phyloP scores from a whole-genome alignment of 2,888 invertebrate species.

The Sinopyrophorus schimmeli region DNA sequence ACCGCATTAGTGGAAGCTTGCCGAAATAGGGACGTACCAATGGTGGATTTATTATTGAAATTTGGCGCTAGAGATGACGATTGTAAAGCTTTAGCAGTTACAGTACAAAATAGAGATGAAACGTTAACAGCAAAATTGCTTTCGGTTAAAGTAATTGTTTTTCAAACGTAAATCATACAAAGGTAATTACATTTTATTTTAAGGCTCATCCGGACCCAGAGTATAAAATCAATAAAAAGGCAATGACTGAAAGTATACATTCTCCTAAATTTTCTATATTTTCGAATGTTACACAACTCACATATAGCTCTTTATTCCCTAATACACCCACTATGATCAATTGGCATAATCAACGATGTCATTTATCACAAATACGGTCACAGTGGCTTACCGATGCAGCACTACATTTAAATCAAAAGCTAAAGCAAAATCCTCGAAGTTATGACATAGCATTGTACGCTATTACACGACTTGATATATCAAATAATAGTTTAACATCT shows the following conservation, averaged over 20 bases:
- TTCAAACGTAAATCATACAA: slow-evolving; percentile 37
- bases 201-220: slow-evolving; percentile 89
- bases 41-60: slow-evolving; percentile 76
- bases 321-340: slow-evolving; percentile 85
- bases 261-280: slow-evolving; percentile 59
- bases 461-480: slow-evolving; percentile 90
- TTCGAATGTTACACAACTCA: slow-evolving; percentile 63
- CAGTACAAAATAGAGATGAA: slow-evolving; percentile 74
- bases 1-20: slow-evolving; percentile 72
- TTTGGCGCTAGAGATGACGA: slow-evolving; percentile 88
- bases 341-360: slow-evolving; percentile 84
- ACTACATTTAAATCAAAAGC: slow-evolving; percentile 79
- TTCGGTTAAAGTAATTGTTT: slow-evolving; percentile 69
- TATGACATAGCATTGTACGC: slow-evolving; percentile 79
- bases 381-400: slow-evolving; percentile 87
- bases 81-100: slow-evolving; percentile 77
- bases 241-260: slow-evolving; percentile 69
- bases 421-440: slow-evolving; percentile 70
- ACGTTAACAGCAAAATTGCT: slow-evolving; percentile 77
- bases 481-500: slow-evolving; percentile 80
- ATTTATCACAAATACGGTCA: slow-evolving; percentile 70
- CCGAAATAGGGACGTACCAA: slow-evolving; percentile 66
- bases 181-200: slow-evolving; percentile 32
- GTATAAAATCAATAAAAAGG: slow-evolving; percentile 88
- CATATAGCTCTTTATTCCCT: slow-evolving; percentile 80